Conservation (phyloP, 2,113 vertebrate genomes). For the Pao palembangensis region DNA sequence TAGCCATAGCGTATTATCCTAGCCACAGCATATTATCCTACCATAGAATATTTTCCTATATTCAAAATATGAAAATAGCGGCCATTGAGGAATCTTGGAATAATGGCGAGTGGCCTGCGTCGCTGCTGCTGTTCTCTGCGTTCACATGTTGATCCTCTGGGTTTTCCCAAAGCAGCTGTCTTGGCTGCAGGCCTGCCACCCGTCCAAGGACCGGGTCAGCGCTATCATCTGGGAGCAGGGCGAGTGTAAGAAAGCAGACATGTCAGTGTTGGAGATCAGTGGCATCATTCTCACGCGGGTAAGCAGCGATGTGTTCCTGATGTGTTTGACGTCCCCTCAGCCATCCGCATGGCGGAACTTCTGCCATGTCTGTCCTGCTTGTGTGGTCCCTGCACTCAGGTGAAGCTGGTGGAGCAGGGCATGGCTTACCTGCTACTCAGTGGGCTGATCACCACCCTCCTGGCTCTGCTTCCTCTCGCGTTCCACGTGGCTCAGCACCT, state of each 20-base stretch:
- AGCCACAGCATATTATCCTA: too few species aligned
- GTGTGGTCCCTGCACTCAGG: conserved; percentile 67
- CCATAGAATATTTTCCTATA: too few species aligned
- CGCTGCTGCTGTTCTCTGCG: too few species aligned
- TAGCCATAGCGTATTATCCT: too few species aligned
- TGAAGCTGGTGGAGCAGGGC: conserved; percentile 90
- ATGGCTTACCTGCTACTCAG: conserved; percentile 89
- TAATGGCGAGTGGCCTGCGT: too few species aligned
- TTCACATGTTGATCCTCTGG: background rate
- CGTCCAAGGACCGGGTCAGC: conserved; percentile 90
- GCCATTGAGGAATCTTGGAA: too few species aligned
- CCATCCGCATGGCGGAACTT: too few species aligned
- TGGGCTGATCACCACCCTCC: conserved; percentile 79
- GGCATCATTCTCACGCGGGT: conserved; percentile 96
- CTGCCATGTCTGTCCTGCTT: background rate
- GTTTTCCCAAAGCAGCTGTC: conserved; percentile 82
- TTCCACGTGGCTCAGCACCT: conserved; percentile 82
- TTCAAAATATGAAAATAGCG: too few species aligned
- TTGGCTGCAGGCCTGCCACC: conserved; percentile 93
- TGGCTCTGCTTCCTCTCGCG: conserved; percentile 86
- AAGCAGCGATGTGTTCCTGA: conserved; percentile 25
- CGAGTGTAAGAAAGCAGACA: conserved; percentile 97
- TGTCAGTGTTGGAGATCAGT: conserved; percentile 97
- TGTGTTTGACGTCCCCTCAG: background rate
- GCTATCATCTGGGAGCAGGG: conserved; percentile 96